phyloP scores from a whole-genome alignment of 2,113 vertebrate species.

The Takifugu flavidus region DNA sequence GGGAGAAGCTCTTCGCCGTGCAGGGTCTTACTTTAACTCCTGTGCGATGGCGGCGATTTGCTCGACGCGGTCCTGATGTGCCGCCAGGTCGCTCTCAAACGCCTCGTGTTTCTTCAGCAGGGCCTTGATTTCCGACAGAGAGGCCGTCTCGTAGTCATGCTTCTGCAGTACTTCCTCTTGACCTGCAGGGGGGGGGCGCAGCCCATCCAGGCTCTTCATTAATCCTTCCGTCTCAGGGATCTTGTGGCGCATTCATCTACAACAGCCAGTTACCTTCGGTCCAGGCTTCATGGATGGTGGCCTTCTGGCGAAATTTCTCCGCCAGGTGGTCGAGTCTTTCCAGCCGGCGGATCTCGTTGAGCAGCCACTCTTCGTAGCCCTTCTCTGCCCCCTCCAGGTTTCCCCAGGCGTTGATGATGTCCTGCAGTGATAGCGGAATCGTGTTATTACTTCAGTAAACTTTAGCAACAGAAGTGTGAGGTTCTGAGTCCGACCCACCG shows the following conservation, averaged over 20 bases:
- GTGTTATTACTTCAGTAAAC: neutral
- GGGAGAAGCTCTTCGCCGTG: too few relatives aligned
- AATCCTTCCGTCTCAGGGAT: too few relatives aligned
- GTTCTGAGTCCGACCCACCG: conserved; percentile 73
- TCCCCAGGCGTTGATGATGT: conserved; percentile 94
- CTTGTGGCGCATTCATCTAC: too few relatives aligned
- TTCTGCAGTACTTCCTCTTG: conserved; percentile 92
- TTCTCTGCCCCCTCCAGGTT: conserved; percentile 95
- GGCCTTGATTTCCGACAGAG: conserved; percentile 95
- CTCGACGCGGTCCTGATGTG: conserved; percentile 97
- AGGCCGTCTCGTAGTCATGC: conserved; percentile 90
- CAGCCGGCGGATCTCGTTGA: conserved; percentile 95
- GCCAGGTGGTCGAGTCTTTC: conserved; percentile 96
- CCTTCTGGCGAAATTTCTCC: conserved; percentile 97
- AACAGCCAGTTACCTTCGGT: conserved; percentile 81
- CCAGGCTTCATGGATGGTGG: conserved; percentile 96
- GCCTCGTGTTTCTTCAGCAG: conserved; percentile 98
- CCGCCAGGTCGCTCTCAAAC: conserved; percentile 96
- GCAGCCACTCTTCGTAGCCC: conserved; percentile 96
- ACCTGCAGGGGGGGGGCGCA: conserved; percentile 71
- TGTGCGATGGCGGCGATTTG: conserved; percentile 98
- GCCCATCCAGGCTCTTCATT: too few relatives aligned
- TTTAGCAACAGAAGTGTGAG: neutral
- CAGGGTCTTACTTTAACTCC: conserved; percentile 86
- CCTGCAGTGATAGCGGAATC: conserved; percentile 67